Conservation (phyloP, 2,797 vertebrate genomes). For the Lacerta bilineata region DNA sequence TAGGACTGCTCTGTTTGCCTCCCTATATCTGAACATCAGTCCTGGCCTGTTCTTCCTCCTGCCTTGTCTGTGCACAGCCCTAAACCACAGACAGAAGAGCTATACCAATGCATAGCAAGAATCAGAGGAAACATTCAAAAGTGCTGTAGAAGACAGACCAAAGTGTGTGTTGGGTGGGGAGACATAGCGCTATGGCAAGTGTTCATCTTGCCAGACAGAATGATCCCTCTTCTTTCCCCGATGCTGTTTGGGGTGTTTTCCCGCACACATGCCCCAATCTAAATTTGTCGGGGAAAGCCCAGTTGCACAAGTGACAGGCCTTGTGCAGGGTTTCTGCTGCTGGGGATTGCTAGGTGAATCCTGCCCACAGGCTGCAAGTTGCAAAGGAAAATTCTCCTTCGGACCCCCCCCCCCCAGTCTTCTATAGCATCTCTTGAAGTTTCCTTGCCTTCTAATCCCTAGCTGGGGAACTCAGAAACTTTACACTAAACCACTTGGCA, state of each 20-base stretch:
- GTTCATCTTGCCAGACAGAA: no score
- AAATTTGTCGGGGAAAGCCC: not conserved
- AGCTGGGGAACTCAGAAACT: not conserved
- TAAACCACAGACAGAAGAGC: not conserved
- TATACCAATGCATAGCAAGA: not conserved
- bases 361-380: not conserved
- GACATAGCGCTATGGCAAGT: no score
- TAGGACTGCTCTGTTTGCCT: no score
- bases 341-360: not conserved
- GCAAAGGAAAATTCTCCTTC: not conserved
- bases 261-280: no score
- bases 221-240: no score
- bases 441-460: not conserved
- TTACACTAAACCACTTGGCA: not conserved
- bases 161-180: not conserved
- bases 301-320: not conserved
- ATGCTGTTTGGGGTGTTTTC: no score
- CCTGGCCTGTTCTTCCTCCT: not conserved
- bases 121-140: not conserved
- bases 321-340: no score
- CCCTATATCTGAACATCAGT: not conserved
- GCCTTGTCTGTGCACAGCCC: not conserved
- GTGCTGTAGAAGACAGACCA: not conserved
- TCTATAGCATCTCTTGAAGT: not conserved
- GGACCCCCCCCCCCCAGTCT: no score